phyloP scores from a whole-genome alignment of 1,140 invertebrate genomes.

The Centruroides vittatus region DNA sequence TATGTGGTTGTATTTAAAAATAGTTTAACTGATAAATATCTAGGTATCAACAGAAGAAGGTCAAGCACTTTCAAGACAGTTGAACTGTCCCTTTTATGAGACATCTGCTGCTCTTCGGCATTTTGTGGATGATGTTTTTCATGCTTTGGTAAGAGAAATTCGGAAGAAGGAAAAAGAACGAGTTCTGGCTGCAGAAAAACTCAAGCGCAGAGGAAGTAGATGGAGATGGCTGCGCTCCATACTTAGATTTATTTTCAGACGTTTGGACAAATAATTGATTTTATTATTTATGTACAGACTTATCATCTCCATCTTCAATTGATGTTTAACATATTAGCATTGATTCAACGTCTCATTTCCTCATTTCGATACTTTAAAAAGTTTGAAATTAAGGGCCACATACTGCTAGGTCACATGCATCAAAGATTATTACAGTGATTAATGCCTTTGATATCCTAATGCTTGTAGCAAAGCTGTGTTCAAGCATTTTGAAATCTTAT shows the following conservation, averaged over 20 bases:
- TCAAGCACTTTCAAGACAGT: constrained; percentile 18
- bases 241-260: not conserved
- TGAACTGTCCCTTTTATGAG: constrained; percentile 25
- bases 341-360: no score
- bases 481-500: no score
- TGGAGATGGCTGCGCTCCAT: not conserved
- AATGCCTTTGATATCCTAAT: no score
- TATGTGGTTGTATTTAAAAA: not conserved
- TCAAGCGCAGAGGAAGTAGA: not conserved
- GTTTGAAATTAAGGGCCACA: no score
- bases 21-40: not conserved
- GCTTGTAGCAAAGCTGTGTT: no score
- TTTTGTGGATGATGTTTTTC: constrained; percentile 26
- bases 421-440: no score
- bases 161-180: constrained; percentile 23
- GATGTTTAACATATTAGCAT: no score
- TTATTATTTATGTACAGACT: no score
- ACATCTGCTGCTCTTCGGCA: constrained; percentile 24
- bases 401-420: no score
- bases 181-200: not conserved
- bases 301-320: no score
- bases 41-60: constrained; percentile 25
- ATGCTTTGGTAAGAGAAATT: constrained; percentile 30
- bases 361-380: no score
- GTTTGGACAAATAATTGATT: no score